Conservation (phyloP, 1,140 invertebrate genomes). For the Batillaria attramentaria region DNA sequence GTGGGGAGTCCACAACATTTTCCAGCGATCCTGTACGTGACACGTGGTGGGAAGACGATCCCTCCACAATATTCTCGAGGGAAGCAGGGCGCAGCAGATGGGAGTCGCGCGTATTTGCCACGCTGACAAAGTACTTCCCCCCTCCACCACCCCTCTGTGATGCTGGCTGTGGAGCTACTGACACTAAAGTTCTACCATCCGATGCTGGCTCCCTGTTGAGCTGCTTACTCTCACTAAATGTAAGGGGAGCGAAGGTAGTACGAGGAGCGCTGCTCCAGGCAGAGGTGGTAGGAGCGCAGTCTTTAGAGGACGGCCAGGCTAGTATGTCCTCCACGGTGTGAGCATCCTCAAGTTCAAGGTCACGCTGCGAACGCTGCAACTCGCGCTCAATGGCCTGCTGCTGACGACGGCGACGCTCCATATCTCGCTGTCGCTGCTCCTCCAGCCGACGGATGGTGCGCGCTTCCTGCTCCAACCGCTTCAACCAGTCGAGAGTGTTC, state of each 20-base stretch:
- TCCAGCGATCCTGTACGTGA: constrained; percentile 53
- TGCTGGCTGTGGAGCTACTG: neutral
- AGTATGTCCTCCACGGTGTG: constrained; percentile 66
- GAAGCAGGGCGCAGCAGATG: constrained; percentile 8
- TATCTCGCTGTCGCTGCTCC: constrained; percentile 58
- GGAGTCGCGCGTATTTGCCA: constrained; percentile 41
- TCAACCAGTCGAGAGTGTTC: constrained; percentile 55
- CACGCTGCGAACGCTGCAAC: constrained; percentile 77
- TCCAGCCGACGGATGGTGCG: constrained; percentile 56
- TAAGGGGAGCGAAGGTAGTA: constrained; percentile 21
- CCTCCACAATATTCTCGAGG: constrained; percentile 19
- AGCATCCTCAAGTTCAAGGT: constrained; percentile 78
- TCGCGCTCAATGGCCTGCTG: constrained; percentile 77
- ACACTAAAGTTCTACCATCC: neutral
- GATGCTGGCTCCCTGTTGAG: neutral
- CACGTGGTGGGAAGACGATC: constrained; percentile 22
- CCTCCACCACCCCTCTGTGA: constrained; percentile 20
- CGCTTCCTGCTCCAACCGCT: constrained; percentile 60
- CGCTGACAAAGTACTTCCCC: constrained; percentile 63
- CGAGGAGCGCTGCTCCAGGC: constrained; percentile 20
- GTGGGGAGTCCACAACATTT: constrained; percentile 45
- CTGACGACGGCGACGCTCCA: constrained; percentile 74
- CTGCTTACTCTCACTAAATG: neutral
- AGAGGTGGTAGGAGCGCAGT: neutral
- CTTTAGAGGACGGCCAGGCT: constrained; percentile 37